phyloP scores from a whole-genome alignment of 1,140 invertebrate species.

The Leptinotarsa texana region DNA sequence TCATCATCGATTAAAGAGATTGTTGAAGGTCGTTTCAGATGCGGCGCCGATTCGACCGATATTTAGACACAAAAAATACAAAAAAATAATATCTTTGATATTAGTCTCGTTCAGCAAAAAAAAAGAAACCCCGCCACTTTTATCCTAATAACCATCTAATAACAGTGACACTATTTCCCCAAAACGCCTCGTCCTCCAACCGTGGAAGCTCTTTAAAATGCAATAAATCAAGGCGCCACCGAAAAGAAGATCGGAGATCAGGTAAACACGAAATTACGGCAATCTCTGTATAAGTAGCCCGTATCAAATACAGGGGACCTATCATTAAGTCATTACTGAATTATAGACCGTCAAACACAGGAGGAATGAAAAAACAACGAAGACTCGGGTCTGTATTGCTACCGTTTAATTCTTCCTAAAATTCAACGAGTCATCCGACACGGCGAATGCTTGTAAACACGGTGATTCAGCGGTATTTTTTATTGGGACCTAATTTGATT shows the following conservation, averaged over 20 bases:
- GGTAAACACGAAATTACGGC: constrained; percentile 26
- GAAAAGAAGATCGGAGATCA: constrained; percentile 9
- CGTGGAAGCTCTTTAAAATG: constrained; percentile 21
- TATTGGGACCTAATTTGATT: constrained; percentile 1
- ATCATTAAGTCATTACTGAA: constrained; percentile 30
- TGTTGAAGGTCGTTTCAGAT: too few species aligned
- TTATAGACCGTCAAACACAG: neutral
- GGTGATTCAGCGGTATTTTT: constrained; percentile 14
- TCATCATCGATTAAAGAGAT: too few species aligned
- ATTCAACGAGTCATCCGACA: constrained; percentile 15
- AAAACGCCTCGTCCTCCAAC: neutral
- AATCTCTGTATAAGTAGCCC: constrained; percentile 28
- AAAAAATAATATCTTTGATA: too few species aligned
- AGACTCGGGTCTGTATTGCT: constrained; percentile 15
- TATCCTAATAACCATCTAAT: constrained; percentile 6
- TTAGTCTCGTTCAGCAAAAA: neutral
- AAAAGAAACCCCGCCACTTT: neutral
- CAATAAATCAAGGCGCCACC: constrained; percentile 25
- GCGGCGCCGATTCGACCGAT: too few species aligned
- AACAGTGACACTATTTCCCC: constrained; percentile 15
- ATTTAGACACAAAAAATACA: too few species aligned
- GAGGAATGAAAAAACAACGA: neutral
- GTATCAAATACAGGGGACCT: constrained; percentile 26
- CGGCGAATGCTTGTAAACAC: constrained; percentile 12
- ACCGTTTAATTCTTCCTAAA: constrained; percentile 27